phyloP scores from a whole-genome alignment of 1,140 invertebrate genomes.

The Macrobrachium rosenbergii region DNA sequence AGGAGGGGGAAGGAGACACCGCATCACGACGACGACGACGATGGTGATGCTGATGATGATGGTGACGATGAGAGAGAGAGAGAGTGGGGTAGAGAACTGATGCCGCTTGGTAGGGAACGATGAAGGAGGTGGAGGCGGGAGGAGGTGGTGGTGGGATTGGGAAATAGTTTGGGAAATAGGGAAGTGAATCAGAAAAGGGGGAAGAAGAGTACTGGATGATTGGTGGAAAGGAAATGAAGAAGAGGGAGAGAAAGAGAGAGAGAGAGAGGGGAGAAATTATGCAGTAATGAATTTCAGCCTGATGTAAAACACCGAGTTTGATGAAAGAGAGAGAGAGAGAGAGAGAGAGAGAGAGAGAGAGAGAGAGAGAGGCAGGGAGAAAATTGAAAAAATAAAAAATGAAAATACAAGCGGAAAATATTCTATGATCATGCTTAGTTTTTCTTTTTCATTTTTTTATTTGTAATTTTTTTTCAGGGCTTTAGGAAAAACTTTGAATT shows the following conservation, averaged over 20 bases:
- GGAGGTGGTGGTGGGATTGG: not conserved
- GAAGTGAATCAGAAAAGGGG: not conserved
- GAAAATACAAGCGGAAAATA: not conserved
- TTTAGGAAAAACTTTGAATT: no score
- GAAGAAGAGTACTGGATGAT: not conserved
- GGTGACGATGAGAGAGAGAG: not conserved
- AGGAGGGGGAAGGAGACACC: not conserved
- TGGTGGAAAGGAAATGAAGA: not conserved
- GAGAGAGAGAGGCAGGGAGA: not conserved
- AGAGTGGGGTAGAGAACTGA: not conserved
- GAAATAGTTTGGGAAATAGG: no score
- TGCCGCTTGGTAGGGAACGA: not conserved
- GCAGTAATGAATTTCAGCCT: no score
- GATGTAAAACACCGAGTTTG: no score
- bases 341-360: not conserved
- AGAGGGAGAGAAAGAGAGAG: not conserved
- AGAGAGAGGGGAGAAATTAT: not conserved
- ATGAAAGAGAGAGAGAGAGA: not conserved
- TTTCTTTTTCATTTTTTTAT: no score
- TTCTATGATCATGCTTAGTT: no score
- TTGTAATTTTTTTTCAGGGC: no score
- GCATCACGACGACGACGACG: not conserved
- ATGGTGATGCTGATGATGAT: not conserved
- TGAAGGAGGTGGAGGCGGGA: not conserved
- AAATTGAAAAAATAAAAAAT: not conserved